Evolutionary conservation across 2,797 vertebrate species (phyloP).

Genomic region (Chrosomus eos): DNA sequence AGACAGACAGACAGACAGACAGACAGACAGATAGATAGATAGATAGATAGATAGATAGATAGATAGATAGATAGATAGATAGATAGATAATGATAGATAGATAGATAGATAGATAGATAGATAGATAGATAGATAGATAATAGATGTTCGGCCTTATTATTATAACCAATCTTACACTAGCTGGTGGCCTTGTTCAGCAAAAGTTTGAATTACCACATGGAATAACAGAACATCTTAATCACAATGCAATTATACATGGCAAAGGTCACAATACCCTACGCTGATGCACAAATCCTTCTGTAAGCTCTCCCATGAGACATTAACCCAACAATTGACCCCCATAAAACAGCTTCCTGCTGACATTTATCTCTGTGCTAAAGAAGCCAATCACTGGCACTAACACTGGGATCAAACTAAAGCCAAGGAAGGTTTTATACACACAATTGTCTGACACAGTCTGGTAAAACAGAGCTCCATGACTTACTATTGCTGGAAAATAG

Average conservation of each 20-base stretch:
- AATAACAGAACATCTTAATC: conserved; percentile 78
- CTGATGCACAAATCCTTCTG: conserved; percentile 50
- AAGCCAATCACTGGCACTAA: conserved; percentile 58
- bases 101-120: neutral
- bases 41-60: neutral
- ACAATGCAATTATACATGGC: conserved; percentile 76
- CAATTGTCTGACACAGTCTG: neutral
- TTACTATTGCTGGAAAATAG: conserved; percentile 5
- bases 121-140: neutral
- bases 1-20: neutral
- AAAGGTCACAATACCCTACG: conserved; percentile 72
- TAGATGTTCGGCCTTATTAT: neutral
- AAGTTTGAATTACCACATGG: conserved; percentile 77
- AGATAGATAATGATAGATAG: neutral
- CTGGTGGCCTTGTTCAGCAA: conserved; percentile 73
- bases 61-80: neutral
- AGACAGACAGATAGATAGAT: neutral
- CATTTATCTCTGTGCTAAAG: conserved; percentile 73
- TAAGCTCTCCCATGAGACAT: conserved; percentile 61
- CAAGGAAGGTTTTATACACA: conserved; percentile 45
- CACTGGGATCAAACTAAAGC: conserved; percentile 56
- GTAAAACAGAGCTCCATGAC: neutral
- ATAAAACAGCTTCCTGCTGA: conserved; percentile 72
- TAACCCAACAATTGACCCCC: conserved; percentile 76
- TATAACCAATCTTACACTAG: conserved; percentile 70